Evolutionary conservation across 2,888 invertebrate species (phyloP).

Genomic region (Cheilosia impressa): DNA sequence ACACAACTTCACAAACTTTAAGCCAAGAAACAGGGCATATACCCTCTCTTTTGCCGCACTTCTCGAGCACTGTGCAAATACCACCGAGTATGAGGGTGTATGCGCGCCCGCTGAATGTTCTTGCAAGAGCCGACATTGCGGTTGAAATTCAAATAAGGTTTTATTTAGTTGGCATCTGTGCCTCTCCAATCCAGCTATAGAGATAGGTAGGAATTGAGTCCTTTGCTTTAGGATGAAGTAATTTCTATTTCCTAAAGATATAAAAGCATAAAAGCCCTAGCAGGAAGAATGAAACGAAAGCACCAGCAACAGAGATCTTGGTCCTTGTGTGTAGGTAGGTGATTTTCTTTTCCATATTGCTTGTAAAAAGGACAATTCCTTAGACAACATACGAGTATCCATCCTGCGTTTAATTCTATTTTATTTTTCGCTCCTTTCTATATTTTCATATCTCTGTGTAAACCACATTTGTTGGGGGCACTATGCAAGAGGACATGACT

Average conservation of each 20-base stretch:
- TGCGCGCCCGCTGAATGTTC: slow-evolving; percentile 46
- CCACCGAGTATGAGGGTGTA: slow-evolving; percentile 22
- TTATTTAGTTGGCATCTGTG: slow-evolving; percentile 61
- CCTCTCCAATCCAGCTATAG: slow-evolving; percentile 7
- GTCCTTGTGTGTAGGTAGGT: slow-evolving; percentile 38
- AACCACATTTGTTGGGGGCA: slow-evolving; percentile 42
- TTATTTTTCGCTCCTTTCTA: slow-evolving; percentile 45
- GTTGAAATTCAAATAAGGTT: slow-evolving; percentile 64
- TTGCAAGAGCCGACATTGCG: slow-evolving; percentile 55
- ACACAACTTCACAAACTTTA: slow-evolving; percentile 42
- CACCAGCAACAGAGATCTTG: slow-evolving; percentile 45
- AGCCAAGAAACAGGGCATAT: slow-evolving; percentile 35
- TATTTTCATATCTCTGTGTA: slow-evolving; percentile 51
- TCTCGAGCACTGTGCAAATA: slow-evolving; percentile 43
- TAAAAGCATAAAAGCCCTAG: slow-evolving; percentile 36
- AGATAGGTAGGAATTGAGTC: slow-evolving; percentile 34
- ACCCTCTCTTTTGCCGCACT: slow-evolving; percentile 12
- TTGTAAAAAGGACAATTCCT: slow-evolving; percentile 60
- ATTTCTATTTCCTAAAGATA: slow-evolving; percentile 65
- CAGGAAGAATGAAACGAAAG: slow-evolving; percentile 22
- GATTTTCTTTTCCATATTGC: slow-evolving; percentile 58
- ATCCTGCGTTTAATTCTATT: slow-evolving; percentile 58
- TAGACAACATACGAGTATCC: slow-evolving; percentile 57
- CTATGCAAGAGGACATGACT: slow-evolving; percentile 48
- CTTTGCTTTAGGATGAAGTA: slow-evolving; percentile 54